These are phyloP conservation scores for Uloborus diversus DNA, from an alignment of 1,140 invertebrate genomes.

Conservation along the genomic window DNA sequence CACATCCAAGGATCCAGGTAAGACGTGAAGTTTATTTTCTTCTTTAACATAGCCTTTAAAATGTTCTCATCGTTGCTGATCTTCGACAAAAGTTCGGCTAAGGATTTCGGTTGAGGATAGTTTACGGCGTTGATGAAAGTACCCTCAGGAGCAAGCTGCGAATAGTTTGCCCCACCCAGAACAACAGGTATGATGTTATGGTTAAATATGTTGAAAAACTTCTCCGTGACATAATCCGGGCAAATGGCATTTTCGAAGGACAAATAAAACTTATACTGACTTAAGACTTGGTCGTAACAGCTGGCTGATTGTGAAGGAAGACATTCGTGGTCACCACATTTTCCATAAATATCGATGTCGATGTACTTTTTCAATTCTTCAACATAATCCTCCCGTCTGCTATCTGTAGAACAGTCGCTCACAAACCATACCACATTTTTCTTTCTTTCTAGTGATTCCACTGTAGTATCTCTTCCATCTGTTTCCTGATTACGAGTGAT, in stretches of 20 bases:
- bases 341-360: conserved; percentile 75
- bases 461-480: background rate
- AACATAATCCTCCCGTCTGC: conserved; percentile 70
- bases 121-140: conserved; percentile 74
- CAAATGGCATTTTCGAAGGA: conserved; percentile 65
- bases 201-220: conserved; percentile 62
- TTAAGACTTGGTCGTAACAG: conserved; percentile 58
- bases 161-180: conserved; percentile 72
- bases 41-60: conserved; percentile 62
- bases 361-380: conserved; percentile 70
- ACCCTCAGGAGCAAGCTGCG: conserved; percentile 70
- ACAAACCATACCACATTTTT: conserved; percentile 71
- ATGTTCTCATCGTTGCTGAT: conserved; percentile 64
- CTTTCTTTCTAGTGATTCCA: conserved; percentile 30
- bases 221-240: conserved; percentile 59
- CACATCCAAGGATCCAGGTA: conserved; percentile 59
- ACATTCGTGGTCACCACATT: conserved; percentile 66
- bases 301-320: conserved; percentile 47
- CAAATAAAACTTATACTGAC: conserved; percentile 64
- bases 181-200: conserved; percentile 74
- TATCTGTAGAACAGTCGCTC: conserved; percentile 71
- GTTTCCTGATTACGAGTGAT: background rate
- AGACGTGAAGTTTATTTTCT: conserved; percentile 59
- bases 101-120: conserved; percentile 66
- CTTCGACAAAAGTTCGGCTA: conserved; percentile 69